A percentile compares a stretch with the other conserved stretches of the same genome.
phyloP scores from a whole-genome alignment of 2,113 vertebrate species.

The Aleadryas rufinucha region DNA sequence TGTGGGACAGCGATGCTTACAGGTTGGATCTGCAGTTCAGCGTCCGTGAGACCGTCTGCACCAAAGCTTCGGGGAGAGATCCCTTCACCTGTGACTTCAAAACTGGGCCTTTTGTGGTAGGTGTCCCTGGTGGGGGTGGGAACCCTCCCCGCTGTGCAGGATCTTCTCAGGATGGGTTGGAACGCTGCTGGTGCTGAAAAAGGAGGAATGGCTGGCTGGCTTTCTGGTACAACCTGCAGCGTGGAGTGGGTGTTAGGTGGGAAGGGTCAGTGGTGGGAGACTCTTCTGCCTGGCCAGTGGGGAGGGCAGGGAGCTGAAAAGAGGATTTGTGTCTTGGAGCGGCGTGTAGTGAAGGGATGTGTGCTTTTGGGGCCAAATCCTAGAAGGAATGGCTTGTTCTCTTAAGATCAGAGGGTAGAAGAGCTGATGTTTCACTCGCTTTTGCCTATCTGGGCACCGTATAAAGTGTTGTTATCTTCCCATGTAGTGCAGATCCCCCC shows the following conservation, averaged over 20 bases:
- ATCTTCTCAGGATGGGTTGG: background rate
- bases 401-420: background rate
- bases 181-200: background rate
- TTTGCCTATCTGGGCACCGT: background rate
- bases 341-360: background rate
- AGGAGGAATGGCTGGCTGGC: background rate
- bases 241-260: background rate
- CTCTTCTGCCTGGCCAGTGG: background rate
- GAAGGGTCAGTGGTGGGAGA: background rate
- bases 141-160: fast-evolving
- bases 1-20: background rate
- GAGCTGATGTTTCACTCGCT: background rate
- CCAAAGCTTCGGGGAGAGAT: conserved; percentile 13
- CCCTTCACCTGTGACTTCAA: conserved; percentile 40
- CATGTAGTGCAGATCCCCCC: fast-evolving
- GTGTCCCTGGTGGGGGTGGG: background rate
- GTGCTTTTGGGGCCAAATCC: background rate
- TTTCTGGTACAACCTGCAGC: background rate
- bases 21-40: conserved; percentile 56
- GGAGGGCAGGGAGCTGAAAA: background rate
- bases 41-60: conserved; percentile 57
- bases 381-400: background rate
- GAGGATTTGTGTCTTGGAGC: background rate
- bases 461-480: background rate
- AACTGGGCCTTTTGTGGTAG: conserved; percentile 29